A percentile compares a stretch with the other conserved stretches of the same genome.
Conservation (phyloP, 2,797 vertebrate genomes). For the Jordanella pulchra region DNA sequence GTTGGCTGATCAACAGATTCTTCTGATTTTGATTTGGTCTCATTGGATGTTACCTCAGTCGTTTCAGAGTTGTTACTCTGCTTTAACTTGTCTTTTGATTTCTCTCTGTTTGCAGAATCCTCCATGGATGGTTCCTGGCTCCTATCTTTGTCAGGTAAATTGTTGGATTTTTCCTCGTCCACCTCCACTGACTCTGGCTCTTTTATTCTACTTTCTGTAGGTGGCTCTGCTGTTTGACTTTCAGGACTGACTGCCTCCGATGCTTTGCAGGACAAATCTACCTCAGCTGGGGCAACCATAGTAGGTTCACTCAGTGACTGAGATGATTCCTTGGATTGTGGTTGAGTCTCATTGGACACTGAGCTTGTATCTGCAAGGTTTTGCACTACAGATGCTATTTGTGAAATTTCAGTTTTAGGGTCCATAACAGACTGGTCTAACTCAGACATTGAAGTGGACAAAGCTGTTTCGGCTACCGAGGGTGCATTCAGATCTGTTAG, state of each 20-base stretch:
- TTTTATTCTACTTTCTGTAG: conserved; percentile 52
- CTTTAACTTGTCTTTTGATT: no score
- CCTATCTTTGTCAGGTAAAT: conserved; percentile 31
- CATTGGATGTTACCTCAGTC: conserved; percentile 1
- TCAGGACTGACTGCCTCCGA: conserved; percentile 25
- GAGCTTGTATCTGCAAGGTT: conserved; percentile 14
- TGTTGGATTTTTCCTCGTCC: conserved; percentile 19
- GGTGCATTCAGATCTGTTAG: conserved; percentile 8
- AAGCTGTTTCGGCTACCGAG: conserved; percentile 14
- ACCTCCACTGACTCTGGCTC: conserved; percentile 42
- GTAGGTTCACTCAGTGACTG: conserved; percentile 35
- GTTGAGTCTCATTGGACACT: conserved; percentile 11
- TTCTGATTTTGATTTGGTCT: conserved; percentile 42
- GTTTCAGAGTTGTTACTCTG: no score
- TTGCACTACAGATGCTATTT: conserved; percentile 1
- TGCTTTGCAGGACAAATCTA: conserved; percentile 20
- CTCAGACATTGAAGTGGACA: conserved; percentile 15
- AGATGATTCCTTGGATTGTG: conserved; percentile 46
- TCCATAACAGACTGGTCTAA: conserved; percentile 25
- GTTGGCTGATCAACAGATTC: conserved; percentile 23
- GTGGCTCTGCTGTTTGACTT: conserved; percentile 27
- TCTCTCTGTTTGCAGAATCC: no score
- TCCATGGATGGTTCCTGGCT: conserved; percentile 1
- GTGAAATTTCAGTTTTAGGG: conserved; percentile 34
- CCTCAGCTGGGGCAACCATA: conserved; percentile 17